Conservation (phyloP, 2,888 invertebrate species). For the Carabus problematicus region DNA sequence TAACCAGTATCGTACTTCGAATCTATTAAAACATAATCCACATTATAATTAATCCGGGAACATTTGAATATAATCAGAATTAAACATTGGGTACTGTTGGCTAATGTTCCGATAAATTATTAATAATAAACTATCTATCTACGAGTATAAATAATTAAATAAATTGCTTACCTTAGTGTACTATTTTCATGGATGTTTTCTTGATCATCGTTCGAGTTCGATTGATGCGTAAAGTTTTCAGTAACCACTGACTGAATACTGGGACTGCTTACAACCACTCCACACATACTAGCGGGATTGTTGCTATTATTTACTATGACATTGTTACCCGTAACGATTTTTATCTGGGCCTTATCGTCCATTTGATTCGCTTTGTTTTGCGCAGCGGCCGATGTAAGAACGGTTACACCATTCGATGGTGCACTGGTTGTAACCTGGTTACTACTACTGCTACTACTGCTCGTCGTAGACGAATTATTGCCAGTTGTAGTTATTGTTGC, state of each 20-base stretch:
- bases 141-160: not conserved
- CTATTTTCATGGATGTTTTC: slow-evolving; percentile 17
- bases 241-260: slow-evolving; percentile 15
- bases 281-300: not conserved
- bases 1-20: not conserved
- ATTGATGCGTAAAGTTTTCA: not conserved
- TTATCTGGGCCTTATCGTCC: slow-evolving; percentile 28
- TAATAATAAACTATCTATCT: not conserved
- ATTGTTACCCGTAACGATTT: slow-evolving; percentile 33
- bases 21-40: not conserved
- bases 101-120: not conserved
- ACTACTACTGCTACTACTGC: slow-evolving; percentile 44
- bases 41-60: not conserved
- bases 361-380: slow-evolving; percentile 24
- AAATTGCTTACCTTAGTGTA: slow-evolving; percentile 23
- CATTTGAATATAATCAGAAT: not conserved
- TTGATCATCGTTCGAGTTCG: not conserved
- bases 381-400: slow-evolving; percentile 19
- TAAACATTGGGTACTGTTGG: not conserved
- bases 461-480: slow-evolving; percentile 47
- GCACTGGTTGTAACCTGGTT: slow-evolving; percentile 42
- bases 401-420: slow-evolving; percentile 33
- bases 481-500: slow-evolving; percentile 48
- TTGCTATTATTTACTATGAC: slow-evolving; percentile 32
- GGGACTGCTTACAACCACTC: slow-evolving; percentile 32